Evolutionary conservation across 2,888 invertebrate genomes (phyloP), one percentile per base, ranked within the genome.

Genomic region (Drosophila niveifrons): DNA sequence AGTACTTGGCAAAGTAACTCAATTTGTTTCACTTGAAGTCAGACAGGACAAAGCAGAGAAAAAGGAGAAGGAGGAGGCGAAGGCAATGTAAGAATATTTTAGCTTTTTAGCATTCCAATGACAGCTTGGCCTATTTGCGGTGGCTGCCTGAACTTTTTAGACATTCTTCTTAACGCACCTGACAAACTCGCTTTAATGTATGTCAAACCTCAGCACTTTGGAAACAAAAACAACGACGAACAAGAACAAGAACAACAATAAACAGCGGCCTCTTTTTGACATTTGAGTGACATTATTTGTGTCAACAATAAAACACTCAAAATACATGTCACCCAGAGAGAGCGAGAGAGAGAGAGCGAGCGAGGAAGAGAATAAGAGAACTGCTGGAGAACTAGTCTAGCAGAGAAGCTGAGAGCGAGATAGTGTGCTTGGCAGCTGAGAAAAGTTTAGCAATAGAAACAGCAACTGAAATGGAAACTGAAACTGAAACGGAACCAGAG

Each of bases 261-360:
- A 75, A 66, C 64, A 72, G 77, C 77, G 72, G 82, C 82, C 82
- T 86, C 83, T 82, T 88, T 82, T 80, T 82, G 86, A 83, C 83
- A 77, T 83, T 79, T 81, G 86, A 87, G 88, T 86, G 83, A 86
- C 86, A 85, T 85, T 85, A 88, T 88, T 85, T 88, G 88, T 88
- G 88, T 80, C 80, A 88, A 88, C 84, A 85, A 85, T 85, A 88
- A 85, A 88, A 84, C 88, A 78, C 86, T 85, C 80, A 78, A 69
- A 75, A 73, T 74, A 65, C 67, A 75, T 71, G 78, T 64, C 72
- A 63, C 63, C 36, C 59, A 41, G 51, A 44, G 15, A 36, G 31
- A n/a, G 17, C 43, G 34, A 51, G 44, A 47, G 50, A 36, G 34
- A 39, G 10, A 41, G 28, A 57, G 36, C 39, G 44, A 50, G 52